Evolutionary conservation across 1,140 invertebrate genomes (phyloP), one percentile per base, ranked within the genome.

Genomic region (Diabrotica virgifera): DNA sequence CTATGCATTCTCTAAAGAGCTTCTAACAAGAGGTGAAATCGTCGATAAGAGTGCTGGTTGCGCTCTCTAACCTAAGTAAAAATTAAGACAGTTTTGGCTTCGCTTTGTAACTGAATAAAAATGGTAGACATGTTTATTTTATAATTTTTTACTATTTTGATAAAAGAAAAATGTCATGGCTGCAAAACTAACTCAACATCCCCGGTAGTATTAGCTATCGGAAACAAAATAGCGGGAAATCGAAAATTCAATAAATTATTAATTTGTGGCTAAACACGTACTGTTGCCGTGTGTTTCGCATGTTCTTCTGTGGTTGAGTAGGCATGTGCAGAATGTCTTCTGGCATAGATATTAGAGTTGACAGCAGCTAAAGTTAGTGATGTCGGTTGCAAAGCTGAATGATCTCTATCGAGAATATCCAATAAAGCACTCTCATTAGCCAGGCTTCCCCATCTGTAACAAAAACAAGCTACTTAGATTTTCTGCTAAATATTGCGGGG

Each of bases 331-430:
- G 75, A 78, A 65, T 76, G 75, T 64, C 75, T 70, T 58, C 74
- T 69, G 13, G 74, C 70, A 53, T 77, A 77, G 57, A 77, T 75
- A 63, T 74, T 76, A 8, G 74, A 69, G 52, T 74, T 75, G 14
- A 73, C 69, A 24, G 75, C 74, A 8, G 66, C 70, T 52, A 76
- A 62, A 6, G 70, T 74, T 12, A 76, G 68, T 0, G 69, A 67
- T 52, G 72, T 69, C 13, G 70, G 71, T 53, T 66, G 64, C 36
- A 65, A 58, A 50, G 65, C 66, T 36, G 61, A 65, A 54, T 54
- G 60, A 50, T 38, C 60, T 12, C 60, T 36, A 63, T 71, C 70
- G n/a, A 76, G 55, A n/a, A 76, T 59, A 63, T 72, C 68, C 40
- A 72, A 46, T 36, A 71, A 62, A 12, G 67, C 62, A 52, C 67